Percentiles rank a stretch among this genome's conserved stretches.
These are phyloP conservation scores for Xylocopa sonorina DNA, from an alignment of 1,140 invertebrate species.

Conservation along the genomic window DNA sequence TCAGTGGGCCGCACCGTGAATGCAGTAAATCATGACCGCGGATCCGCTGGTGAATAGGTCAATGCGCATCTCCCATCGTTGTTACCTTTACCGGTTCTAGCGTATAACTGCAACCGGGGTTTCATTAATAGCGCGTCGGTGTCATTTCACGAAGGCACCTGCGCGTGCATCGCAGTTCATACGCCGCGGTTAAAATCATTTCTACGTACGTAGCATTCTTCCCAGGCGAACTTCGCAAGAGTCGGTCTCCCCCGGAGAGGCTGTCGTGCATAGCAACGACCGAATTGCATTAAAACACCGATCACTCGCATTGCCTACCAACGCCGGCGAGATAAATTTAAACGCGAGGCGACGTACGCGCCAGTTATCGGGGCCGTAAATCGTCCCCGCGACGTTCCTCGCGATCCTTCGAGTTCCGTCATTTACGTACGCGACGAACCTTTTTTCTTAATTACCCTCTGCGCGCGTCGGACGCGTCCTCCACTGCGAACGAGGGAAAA, in stretches of 20 bases:
- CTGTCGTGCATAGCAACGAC: constrained; percentile 14
- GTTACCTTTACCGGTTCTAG: constrained; percentile 12
- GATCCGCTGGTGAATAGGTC: constrained; percentile 71
- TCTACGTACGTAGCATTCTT: constrained; percentile 33
- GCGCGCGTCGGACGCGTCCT: background rate
- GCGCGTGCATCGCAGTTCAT: background rate
- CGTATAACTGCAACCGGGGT: constrained; percentile 11
- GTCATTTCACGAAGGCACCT: constrained; percentile 45
- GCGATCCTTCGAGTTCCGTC: background rate
- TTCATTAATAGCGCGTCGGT: constrained; percentile 53
- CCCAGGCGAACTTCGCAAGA: constrained; percentile 46
- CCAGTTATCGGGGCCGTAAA: constrained; percentile 11
- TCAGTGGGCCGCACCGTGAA: constrained; percentile 47
- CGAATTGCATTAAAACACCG: constrained; percentile 32
- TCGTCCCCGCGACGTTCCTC: background rate
- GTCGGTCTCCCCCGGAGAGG: background rate
- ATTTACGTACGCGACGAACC: background rate
- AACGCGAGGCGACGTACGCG: background rate
- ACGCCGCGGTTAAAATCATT: background rate
- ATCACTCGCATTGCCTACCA: constrained; percentile 5
- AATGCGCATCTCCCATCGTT: constrained; percentile 67
- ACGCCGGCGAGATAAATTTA: constrained; percentile 20
- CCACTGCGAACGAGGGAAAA: too few relatives aligned
- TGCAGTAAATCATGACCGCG: constrained; percentile 61
- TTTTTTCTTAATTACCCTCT: background rate